Evolutionary conservation across 2,797 vertebrate species (phyloP), one percentile per base, ranked within the genome.

Genomic region (Silurus aristotelis): DNA sequence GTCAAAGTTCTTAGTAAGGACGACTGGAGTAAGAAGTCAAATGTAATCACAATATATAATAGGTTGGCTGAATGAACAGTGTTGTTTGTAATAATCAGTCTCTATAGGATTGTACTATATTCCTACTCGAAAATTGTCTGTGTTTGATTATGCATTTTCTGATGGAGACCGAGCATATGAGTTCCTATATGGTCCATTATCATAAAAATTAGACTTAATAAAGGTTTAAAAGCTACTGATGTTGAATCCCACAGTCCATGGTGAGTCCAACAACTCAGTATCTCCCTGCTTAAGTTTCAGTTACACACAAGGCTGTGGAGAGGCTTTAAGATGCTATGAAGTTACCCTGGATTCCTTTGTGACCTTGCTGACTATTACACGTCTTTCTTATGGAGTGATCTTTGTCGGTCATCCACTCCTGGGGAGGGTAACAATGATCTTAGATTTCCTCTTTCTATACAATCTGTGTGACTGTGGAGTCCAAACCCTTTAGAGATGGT

Each of bases 1-100:
- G 56, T 67, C 61, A 58, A 73, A 66, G 70, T 66, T 66, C 27
- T 60, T 48, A 48, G 22, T 60, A 76, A 60, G 63, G 76, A 71
- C 6, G 58, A 66, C 15, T 31, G 43, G 4, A 56, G 82, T 38
- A 66, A 46, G 46, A 79, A 77, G 66, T 81, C 43, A 48, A 2
- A 43, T 64, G 19, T 58, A 83, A 67, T 83, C 61, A 63, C 22
- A n/a, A 71, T 77, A 31, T 19, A 46, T 19, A 46, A 10, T 12
- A 0, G 27, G 48, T 25, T 13, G 9, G 22, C 60, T 82, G 61
- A 55, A 25, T n/a, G n/a, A 17, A 73, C 25, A 66, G 27, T 20
- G 25, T 38, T 75, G 68, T 58, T 63, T 66, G 38, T 80, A 66
- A 85, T 75, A 25, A 75, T 25, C 10, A 15, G 6, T 58, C 17